These are phyloP conservation scores for Dendroctonus ponderosae DNA, from an alignment of 1,140 invertebrate species.

Conservation along the genomic window DNA sequence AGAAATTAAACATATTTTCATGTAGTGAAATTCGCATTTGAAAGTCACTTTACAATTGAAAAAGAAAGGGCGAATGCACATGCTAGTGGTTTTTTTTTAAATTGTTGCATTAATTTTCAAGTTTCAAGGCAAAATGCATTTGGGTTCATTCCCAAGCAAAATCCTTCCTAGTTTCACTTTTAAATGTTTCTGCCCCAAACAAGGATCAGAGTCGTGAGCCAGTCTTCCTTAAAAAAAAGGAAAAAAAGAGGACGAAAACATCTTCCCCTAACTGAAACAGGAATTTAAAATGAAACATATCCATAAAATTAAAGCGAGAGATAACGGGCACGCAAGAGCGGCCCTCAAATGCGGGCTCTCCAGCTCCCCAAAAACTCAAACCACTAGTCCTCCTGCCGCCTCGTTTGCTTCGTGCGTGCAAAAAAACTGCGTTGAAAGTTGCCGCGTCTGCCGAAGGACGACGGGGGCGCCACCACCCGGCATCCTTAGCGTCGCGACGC, in stretches of 20 bases:
- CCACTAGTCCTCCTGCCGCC: conserved; percentile 23
- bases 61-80: too few species aligned
- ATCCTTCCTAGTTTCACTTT: too few species aligned
- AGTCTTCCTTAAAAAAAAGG: too few species aligned
- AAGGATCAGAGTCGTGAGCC: too few species aligned
- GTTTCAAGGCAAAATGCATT: too few species aligned
- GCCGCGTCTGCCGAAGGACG: conserved; percentile 40
- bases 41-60: too few species aligned
- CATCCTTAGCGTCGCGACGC: conserved; percentile 51
- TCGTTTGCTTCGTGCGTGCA: conserved; percentile 14
- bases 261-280: neutral
- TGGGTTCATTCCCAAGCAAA: too few species aligned
- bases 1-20: too few species aligned
- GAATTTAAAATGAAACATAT: conserved; percentile 23
- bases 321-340: conserved; percentile 21
- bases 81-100: too few species aligned
- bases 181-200: too few species aligned
- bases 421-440: conserved; percentile 40
- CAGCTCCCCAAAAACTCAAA: conserved; percentile 21
- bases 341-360: conserved; percentile 7
- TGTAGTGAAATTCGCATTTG: too few species aligned
- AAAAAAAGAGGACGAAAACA: neutral
- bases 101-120: too few species aligned
- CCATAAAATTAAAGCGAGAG: conserved; percentile 27
- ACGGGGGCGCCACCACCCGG: conserved; percentile 49